These are phyloP conservation scores for Gopherus evgoodei DNA, from an alignment of 2,113 vertebrate species.

Conservation along the genomic window DNA sequence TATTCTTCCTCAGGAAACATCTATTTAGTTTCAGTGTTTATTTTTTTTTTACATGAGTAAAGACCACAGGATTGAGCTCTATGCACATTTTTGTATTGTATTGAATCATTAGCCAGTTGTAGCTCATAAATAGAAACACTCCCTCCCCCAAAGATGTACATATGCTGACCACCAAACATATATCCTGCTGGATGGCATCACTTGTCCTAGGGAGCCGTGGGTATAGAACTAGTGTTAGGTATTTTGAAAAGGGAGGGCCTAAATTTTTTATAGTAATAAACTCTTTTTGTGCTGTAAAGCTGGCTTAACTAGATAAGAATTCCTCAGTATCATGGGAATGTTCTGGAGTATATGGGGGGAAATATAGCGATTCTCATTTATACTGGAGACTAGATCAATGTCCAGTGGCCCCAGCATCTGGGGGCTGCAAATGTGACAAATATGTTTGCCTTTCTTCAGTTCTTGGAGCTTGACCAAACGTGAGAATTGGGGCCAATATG, in stretches of 20 bases:
- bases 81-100: not conserved
- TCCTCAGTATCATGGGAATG: not conserved
- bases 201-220: not conserved
- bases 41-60: slow-evolving; percentile 2
- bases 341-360: not conserved
- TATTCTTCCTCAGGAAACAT: slow-evolving; percentile 27
- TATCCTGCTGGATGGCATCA: not conserved
- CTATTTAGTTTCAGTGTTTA: not conserved
- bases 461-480: not conserved
- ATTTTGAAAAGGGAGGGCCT: not conserved
- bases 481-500: not conserved
- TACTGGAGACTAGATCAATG: not conserved
- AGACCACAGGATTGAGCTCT: not conserved
- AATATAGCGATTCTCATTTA: not conserved
- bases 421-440: not conserved
- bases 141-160: not conserved
- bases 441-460: not conserved
- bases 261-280: not conserved
- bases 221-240: not conserved
- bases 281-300: not conserved
- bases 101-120: not conserved
- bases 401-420: not conserved
- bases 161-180: not conserved
- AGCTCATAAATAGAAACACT: not conserved
- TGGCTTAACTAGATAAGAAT: not conserved